phyloP scores from a whole-genome alignment of 2,888 invertebrate species.

The Mylabris sibirica region DNA sequence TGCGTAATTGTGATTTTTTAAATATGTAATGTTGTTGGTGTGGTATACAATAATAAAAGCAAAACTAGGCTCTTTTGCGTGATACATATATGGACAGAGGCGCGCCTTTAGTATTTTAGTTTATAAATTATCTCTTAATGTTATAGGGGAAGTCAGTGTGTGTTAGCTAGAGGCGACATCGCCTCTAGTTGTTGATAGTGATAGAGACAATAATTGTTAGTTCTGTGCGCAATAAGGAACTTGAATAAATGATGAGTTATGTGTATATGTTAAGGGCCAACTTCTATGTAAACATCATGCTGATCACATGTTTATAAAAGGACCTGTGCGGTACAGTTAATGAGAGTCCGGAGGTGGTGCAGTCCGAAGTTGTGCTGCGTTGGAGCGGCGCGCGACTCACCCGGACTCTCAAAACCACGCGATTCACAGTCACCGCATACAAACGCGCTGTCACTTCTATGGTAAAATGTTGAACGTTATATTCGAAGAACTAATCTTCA shows the following conservation, averaged over 20 bases:
- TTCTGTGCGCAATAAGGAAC: conserved; percentile 36
- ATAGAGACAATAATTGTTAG: conserved; percentile 40
- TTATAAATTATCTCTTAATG: background rate
- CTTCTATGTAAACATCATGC: conserved; percentile 49
- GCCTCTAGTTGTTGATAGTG: conserved; percentile 19
- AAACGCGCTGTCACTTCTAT: conserved; percentile 53
- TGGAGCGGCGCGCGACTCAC: conserved; percentile 48
- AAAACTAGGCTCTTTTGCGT: background rate
- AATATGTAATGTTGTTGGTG: background rate
- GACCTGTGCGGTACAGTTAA: conserved; percentile 44
- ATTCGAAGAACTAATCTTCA: conserved; percentile 16
- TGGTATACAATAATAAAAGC: background rate
- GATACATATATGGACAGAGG: background rate
- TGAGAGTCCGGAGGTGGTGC: conserved; percentile 44
- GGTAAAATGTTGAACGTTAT: conserved; percentile 39
- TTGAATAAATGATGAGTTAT: conserved; percentile 41
- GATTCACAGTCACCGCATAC: conserved; percentile 55
- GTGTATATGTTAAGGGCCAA: conserved; percentile 33
- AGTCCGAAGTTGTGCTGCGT: conserved; percentile 23
- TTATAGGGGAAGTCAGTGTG: background rate
- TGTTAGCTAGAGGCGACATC: background rate
- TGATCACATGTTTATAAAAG: conserved; percentile 49
- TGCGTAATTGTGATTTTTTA: background rate
- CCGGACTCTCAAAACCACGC: conserved; percentile 46
- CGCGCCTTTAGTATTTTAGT: background rate